These are phyloP conservation scores for Epistrophella euchroma DNA, from an alignment of 2,888 invertebrate species.

Conservation along the genomic window DNA sequence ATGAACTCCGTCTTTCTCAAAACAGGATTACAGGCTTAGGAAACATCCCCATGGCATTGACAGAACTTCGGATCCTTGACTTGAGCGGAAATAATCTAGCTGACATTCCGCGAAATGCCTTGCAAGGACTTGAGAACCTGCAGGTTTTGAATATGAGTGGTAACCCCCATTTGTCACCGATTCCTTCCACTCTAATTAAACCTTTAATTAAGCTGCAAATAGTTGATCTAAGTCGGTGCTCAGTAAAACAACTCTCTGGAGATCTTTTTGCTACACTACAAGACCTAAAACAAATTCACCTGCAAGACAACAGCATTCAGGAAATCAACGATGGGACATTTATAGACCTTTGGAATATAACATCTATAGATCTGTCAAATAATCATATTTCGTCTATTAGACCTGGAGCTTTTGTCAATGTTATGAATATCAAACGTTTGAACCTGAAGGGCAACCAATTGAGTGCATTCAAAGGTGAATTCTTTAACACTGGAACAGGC, in stretches of 20 bases:
- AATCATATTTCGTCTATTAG: constrained; percentile 91
- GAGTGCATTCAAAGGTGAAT: constrained; percentile 92
- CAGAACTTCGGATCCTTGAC: constrained; percentile 88
- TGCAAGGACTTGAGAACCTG: constrained; percentile 88
- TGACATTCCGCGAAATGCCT: constrained; percentile 88
- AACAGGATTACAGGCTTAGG: constrained; percentile 89
- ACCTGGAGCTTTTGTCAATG: constrained; percentile 90
- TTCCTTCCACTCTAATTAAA: constrained; percentile 88
- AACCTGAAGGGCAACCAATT: constrained; percentile 91
- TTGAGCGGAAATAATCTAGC: constrained; percentile 91
- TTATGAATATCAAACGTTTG: constrained; percentile 89
- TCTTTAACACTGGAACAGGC: constrained; percentile 92
- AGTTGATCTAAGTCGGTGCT: constrained; percentile 90
- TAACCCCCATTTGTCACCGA: constrained; percentile 88
- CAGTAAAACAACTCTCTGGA: constrained; percentile 89
- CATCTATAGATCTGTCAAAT: constrained; percentile 90
- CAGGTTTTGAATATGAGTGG: constrained; percentile 90
- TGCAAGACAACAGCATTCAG: constrained; percentile 90
- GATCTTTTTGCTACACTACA: constrained; percentile 89
- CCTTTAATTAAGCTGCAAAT: constrained; percentile 88
- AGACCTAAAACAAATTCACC: constrained; percentile 88
- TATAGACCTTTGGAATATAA: constrained; percentile 90
- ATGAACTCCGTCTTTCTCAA: constrained; percentile 89
- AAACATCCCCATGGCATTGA: constrained; percentile 87
- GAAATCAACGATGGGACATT: constrained; percentile 92